These are phyloP conservation scores for Phortica magna DNA, from an alignment of 2,888 invertebrate genomes.

Conservation along the genomic window DNA sequence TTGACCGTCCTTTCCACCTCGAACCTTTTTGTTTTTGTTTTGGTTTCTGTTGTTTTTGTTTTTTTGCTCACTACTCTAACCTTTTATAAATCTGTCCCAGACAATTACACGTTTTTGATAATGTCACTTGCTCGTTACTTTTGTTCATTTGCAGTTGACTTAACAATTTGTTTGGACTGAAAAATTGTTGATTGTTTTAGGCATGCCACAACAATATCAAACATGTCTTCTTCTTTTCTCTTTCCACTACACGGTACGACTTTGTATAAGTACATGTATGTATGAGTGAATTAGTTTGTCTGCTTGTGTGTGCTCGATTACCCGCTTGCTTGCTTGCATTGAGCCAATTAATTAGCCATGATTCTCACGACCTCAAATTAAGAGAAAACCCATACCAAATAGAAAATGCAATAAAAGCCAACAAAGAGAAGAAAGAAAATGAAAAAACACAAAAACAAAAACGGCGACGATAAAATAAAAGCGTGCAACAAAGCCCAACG, in stretches of 20 bases:
- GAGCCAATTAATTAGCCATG: conserved; percentile 75
- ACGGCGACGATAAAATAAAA: conserved; percentile 17
- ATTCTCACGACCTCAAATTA: conserved; percentile 77
- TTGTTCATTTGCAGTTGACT: conserved; percentile 20
- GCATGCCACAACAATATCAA: conserved; percentile 6
- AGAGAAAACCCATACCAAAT: conserved; percentile 73
- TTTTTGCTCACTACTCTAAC: too few species aligned
- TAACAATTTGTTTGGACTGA: conserved; percentile 40
- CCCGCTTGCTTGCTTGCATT: conserved; percentile 48
- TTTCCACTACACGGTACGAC: not conserved
- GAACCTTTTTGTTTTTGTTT: too few species aligned
- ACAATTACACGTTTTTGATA: not conserved
- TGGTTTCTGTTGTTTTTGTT: too few species aligned
- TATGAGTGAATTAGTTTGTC: conserved; percentile 48
- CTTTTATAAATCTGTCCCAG: not conserved
- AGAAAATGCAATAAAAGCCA: conserved; percentile 61
- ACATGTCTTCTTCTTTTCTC: conserved; percentile 26
- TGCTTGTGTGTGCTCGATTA: conserved; percentile 27
- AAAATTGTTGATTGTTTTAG: conserved; percentile 37
- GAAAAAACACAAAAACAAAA: conserved; percentile 42
- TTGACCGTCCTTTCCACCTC: too few species aligned
- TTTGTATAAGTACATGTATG: not conserved
- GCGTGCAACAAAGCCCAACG: conserved; percentile 32
- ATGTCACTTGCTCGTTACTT: not conserved
- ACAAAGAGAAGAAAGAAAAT: conserved; percentile 42